These are phyloP conservation scores for Drosophila pseudoananassae DNA, from an alignment of 1,140 invertebrate species.

Conservation along the genomic window DNA sequence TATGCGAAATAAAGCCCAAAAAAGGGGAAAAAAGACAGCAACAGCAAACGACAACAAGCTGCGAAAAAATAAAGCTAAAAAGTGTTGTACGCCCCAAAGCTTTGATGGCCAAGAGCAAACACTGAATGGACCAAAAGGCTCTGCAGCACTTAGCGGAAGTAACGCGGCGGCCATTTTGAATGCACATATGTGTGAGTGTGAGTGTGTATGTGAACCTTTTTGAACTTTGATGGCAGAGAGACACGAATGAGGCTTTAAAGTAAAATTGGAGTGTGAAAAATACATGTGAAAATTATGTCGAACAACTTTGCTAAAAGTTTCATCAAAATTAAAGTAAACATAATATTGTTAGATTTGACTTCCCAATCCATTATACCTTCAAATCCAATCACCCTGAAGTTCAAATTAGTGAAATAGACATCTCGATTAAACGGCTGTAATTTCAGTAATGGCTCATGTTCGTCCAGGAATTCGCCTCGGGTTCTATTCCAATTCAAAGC, in stretches of 20 bases:
- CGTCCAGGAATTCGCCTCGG: slow-evolving; percentile 9
- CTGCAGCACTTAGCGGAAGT: slow-evolving; percentile 42
- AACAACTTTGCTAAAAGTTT: background rate
- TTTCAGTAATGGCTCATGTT: slow-evolving; percentile 39
- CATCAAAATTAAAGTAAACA: background rate
- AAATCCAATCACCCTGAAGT: background rate
- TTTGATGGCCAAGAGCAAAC: slow-evolving; percentile 63
- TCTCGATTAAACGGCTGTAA: slow-evolving; percentile 27
- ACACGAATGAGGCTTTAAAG: slow-evolving; percentile 8
- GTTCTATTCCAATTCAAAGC: slow-evolving; percentile 26
- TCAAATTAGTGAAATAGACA: slow-evolving; percentile 1
- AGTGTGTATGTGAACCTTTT: slow-evolving; percentile 12
- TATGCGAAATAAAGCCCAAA: slow-evolving; percentile 70
- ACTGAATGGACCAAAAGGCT: slow-evolving; percentile 46
- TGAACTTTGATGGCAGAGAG: slow-evolving; percentile 28
- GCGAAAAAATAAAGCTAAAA: slow-evolving; percentile 24
- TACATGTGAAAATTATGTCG: background rate
- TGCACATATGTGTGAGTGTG: slow-evolving; percentile 13
- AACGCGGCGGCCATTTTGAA: slow-evolving; percentile 47
- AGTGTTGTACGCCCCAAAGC: slow-evolving; percentile 43
- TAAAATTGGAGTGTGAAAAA: background rate
- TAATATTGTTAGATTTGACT: background rate
- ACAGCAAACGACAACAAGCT: slow-evolving; percentile 27
- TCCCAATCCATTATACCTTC: background rate
- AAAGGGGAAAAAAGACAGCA: slow-evolving; percentile 15